Evolutionary conservation across 2,888 invertebrate species (phyloP).

Genomic region (Ariolimax columbianus): DNA sequence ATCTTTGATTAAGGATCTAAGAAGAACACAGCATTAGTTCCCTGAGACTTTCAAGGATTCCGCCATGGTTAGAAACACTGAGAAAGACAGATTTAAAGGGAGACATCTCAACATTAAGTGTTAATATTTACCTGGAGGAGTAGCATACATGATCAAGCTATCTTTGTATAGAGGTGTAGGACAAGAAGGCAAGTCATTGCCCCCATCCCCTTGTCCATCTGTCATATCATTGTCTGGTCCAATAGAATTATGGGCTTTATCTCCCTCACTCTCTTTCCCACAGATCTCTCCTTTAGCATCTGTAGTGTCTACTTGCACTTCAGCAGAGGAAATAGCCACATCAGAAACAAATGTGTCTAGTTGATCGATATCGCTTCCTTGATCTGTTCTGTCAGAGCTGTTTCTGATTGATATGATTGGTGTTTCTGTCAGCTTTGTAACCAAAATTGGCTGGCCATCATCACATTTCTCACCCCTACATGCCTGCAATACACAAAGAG

Average conservation of each 20-base stretch:
- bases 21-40: too few relatives aligned
- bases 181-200: constrained; percentile 34
- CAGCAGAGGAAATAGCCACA: too few relatives aligned
- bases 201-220: not conserved
- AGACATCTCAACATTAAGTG: too few relatives aligned
- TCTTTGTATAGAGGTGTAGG: constrained; percentile 63
- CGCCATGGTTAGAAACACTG: too few relatives aligned
- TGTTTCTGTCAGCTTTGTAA: constrained; percentile 20
- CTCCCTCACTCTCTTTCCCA: constrained; percentile 2
- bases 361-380: not conserved
- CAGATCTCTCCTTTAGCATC: constrained; percentile 16
- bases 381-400: constrained; percentile 3
- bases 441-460: constrained; percentile 58
- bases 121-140: constrained; percentile 60
- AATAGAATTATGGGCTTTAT: too few relatives aligned
- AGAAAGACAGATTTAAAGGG: too few relatives aligned
- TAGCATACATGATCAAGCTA: constrained; percentile 66
- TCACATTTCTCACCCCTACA: constrained; percentile 66
- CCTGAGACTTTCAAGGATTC: too few relatives aligned
- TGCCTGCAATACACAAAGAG: too few relatives aligned
- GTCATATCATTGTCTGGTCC: constrained; percentile 2
- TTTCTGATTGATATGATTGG: not conserved
- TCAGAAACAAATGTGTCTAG: not conserved
- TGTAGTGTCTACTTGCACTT: not conserved
- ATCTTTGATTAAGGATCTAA: too few relatives aligned